Evolutionary conservation across 2,113 vertebrate species (phyloP), one percentile per base, ranked within the genome.

Genomic region (Dasyurus viverrinus): DNA sequence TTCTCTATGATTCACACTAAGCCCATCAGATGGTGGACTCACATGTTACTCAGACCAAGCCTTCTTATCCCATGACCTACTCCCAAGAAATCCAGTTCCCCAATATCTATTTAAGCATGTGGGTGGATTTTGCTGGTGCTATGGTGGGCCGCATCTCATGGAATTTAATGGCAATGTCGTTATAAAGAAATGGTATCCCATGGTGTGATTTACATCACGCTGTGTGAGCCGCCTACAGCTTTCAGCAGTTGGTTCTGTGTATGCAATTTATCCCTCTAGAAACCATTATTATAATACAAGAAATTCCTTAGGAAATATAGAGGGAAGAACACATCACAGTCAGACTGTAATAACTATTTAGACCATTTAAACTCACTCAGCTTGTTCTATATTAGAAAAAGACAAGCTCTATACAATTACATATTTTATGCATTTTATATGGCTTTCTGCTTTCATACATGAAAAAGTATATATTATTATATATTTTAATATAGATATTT

Each of bases 321-420:
- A 98, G 97, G 97, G 97, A 98, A 98, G 98, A 98, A 98, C 96
- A 97, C 95, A 97, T 98, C 97, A 96, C 98, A 98, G 98, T 98
- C 96, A 97, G 97, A 97, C 93, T 95, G 93, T 98, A 98, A 98
- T 98, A 97, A 98, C 97, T 98, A 97, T 98, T 98, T 98, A 98
- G 98, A 97, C 98, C 97, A 97, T 97, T 98, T 98, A 98, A 98
- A 98, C 95, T 97, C 97, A 97, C 96, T 97, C 97, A 96, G 97
- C 94, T 97, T 98, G 91, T 96, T 98, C 97, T 98, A 92, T 96
- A 94, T 97, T 97, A 98, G 95, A 98, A 98, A 98, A 98, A 84
- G 68, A 92, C 94, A 98, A 98, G 96, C 92, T 95, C 95, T 98
- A 96, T 97, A 96, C 96, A 98, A 95, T 98, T 98, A 98, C 92